Evolutionary conservation across 2,888 invertebrate species (phyloP), one percentile per base, ranked within the genome.

Genomic region (Patella pellucida): DNA sequence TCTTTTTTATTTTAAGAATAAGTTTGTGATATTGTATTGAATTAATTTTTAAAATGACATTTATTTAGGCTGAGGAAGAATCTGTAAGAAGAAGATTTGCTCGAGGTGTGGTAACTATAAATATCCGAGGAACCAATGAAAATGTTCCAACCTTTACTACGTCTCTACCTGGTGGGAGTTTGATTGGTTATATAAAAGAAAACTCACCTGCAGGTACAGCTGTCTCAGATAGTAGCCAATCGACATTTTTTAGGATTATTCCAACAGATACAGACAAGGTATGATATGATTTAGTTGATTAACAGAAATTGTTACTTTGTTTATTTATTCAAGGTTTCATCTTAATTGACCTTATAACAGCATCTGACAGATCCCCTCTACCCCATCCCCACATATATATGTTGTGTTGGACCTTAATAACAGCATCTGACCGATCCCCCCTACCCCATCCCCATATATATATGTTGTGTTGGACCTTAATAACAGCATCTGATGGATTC

Each of bases 231-330:
- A 75, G 76, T 1, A 41, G 69, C 11, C 72, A 74, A 41, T 77
- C 75, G 16, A 76, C 75, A 27, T 76, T 79, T 4, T 73, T 89
- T 9, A 71, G 80, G 68, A 71, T 89, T 15, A 54, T 74, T 0
- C 83, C 85, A 54, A 79, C 76, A 7, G 89, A 89, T 76, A 81
- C 80, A 9, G 88, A 88, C 76, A 80, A 83, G 81, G 88, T 89
- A 80, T 81, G 85, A 79, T 14, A 31, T 62, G 9, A 69, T 16
- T 9, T 16, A 69, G 31, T 23, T n/a, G 27, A 16, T 19, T 7
- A 12, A 62, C n/a, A 19, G 19, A 62, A 62, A 19, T n/a, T 9
- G 41, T 9, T 41, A 9, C 41, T 41, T 41, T 41, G 41, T 41
- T 41, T 41, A 41, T 41, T 41, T 41, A 41, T 41, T 9, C 41